phyloP scores from a whole-genome alignment of 53 echinoderm and acorn worm species.

The Hippasteria phrygiana region DNA sequence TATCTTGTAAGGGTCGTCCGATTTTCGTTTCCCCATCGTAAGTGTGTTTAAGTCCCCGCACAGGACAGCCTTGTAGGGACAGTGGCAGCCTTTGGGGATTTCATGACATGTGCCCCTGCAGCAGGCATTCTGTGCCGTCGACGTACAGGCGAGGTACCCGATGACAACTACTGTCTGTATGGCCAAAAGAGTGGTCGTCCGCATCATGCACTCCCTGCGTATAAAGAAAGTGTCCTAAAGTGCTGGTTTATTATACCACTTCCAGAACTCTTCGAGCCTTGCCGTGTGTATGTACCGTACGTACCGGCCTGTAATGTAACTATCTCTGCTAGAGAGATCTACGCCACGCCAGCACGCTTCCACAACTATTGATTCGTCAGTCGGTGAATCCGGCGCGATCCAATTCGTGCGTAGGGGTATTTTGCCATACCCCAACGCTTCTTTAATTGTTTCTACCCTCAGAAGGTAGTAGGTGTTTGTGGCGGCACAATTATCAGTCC shows the following conservation, averaged over 20 bases:
- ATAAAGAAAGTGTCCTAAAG: constrained; percentile 32
- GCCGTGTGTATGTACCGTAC: too few relatives aligned
- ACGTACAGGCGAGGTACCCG: constrained; percentile 43
- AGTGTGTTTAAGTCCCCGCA: constrained; percentile 53
- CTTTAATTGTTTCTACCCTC: constrained; percentile 36
- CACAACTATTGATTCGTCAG: constrained; percentile 10
- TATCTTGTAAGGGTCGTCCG: constrained; percentile 40
- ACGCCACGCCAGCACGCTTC: constrained; percentile 6
- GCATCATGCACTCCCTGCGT: constrained; percentile 54
- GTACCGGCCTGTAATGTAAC: constrained; percentile 26
- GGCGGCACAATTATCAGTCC: neutral
- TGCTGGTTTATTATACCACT: constrained; percentile 53
- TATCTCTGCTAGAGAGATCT: neutral
- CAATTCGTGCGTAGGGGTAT: constrained; percentile 42
- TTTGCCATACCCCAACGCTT: neutral
- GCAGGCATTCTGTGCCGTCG: constrained; percentile 40
- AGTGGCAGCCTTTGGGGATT: constrained; percentile 34
- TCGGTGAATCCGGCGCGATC: constrained; percentile 38
- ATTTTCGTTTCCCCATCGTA: constrained; percentile 50
- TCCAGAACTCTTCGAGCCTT: constrained; percentile 3
- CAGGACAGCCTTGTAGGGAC: constrained; percentile 34
- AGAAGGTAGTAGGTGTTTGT: neutral
- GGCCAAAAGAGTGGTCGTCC: constrained; percentile 52
- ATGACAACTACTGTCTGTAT: constrained; percentile 53
- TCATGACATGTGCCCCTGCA: constrained; percentile 55